Evolutionary conservation across 2,797 vertebrate species (phyloP).

Genomic region (Enteromius radiatus): DNA sequence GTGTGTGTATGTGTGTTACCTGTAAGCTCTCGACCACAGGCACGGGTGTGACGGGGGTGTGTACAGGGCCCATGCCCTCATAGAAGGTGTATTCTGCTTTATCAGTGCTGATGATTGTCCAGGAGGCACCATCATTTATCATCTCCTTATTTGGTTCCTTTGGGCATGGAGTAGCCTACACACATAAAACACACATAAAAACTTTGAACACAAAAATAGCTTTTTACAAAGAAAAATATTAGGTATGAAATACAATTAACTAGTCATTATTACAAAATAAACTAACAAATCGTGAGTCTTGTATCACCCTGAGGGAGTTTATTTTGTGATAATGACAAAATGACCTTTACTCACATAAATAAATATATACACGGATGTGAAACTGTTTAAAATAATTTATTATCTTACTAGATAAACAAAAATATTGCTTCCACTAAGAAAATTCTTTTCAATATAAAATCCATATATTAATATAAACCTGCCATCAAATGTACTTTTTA

Average conservation of each 20-base stretch:
- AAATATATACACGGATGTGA: not conserved
- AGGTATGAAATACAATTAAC: not conserved
- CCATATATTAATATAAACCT: not conserved
- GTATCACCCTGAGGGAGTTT: not conserved
- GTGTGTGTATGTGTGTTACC: constrained; percentile 70
- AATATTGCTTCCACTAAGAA: not conserved
- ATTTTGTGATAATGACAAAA: not conserved
- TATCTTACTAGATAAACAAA: not conserved
- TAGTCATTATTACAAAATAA: not conserved
- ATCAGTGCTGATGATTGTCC: constrained; percentile 99
- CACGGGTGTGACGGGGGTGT: constrained; percentile 96
- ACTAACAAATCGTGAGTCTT: not conserved
- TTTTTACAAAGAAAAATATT: not conserved
- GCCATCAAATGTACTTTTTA: not conserved
- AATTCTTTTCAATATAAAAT: not conserved
- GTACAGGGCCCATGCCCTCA: constrained; percentile 98
- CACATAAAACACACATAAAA: not conserved
- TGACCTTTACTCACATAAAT: not conserved
- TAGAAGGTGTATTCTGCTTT: constrained; percentile 99
- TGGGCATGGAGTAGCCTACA: constrained; percentile 97
- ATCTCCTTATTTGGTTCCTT: constrained; percentile 99
- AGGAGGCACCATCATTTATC: constrained; percentile 99
- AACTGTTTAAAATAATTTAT: not conserved
- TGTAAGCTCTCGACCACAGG: constrained; percentile 99
- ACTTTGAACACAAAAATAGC: not conserved